A percentile compares a stretch with the other conserved stretches of the same genome.
These are phyloP conservation scores for Didymodactylos carnosus DNA, from an alignment of 2,888 invertebrate species.

Conservation along the genomic window DNA sequence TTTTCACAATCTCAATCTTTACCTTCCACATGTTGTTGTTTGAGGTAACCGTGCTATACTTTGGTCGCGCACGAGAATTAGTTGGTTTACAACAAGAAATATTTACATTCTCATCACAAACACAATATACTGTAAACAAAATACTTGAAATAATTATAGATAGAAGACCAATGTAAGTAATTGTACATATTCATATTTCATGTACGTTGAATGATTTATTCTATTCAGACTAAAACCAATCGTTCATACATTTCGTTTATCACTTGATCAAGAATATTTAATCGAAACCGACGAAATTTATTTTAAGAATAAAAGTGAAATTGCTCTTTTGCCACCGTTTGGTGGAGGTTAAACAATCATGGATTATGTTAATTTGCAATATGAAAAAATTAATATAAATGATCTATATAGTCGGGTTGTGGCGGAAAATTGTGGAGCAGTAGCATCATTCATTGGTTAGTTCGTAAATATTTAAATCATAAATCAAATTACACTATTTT, in stretches of 20 bases:
- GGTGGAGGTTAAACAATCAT: not conserved
- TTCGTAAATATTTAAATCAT: not conserved
- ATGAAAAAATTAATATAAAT: not conserved
- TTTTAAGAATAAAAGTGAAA: not conserved
- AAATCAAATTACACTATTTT: not conserved
- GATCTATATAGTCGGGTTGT: slow-evolving; percentile 19
- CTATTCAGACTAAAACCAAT: not conserved
- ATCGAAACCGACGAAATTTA: not conserved
- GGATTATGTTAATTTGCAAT: not conserved
- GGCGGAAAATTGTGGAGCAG: slow-evolving; percentile 52
- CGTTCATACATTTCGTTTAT: not conserved
- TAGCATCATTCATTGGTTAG: slow-evolving; percentile 62
- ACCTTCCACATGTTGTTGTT: no score
- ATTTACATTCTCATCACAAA: not conserved
- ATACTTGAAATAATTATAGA: not conserved
- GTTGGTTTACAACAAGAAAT: not conserved
- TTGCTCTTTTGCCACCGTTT: not conserved
- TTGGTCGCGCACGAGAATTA: not conserved
- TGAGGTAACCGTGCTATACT: not conserved
- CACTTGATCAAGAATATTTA: not conserved
- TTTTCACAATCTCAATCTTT: no score
- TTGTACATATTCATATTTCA: not conserved
- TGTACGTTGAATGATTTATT: not conserved
- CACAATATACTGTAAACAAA: not conserved
- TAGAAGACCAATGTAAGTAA: not conserved